Evolutionary conservation across 2,888 invertebrate genomes (phyloP).

Genomic region (Copidosoma aretas): DNA sequence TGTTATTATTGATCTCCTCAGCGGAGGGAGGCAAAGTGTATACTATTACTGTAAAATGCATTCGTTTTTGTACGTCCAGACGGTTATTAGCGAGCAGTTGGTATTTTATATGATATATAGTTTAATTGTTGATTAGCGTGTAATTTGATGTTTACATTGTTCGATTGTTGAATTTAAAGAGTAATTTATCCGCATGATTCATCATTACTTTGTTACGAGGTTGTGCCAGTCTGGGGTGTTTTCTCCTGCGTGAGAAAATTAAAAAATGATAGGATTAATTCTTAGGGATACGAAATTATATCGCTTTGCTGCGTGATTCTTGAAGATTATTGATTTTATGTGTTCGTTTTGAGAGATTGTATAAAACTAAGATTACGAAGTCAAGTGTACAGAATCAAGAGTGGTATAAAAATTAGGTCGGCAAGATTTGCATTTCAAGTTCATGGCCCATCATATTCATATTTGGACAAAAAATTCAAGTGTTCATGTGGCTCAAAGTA

Average conservation of each 20-base stretch:
- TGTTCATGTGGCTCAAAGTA: background rate
- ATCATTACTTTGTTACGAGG: slow-evolving; percentile 23
- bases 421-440: no score
- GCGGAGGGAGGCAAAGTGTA: background rate
- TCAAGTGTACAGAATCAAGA: slow-evolving; percentile 1
- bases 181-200: slow-evolving; percentile 35
- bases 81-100: slow-evolving; percentile 26
- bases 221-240: slow-evolving; percentile 12
- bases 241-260: slow-evolving; percentile 1
- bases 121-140: slow-evolving; percentile 33
- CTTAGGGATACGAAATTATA: no score
- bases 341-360: background rate
- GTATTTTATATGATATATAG: slow-evolving; percentile 22
- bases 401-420: no score
- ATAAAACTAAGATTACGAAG: slow-evolving; percentile 9
- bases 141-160: slow-evolving; percentile 22
- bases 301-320: no score
- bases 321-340: no score
- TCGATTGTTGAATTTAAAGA: slow-evolving; percentile 38
- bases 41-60: slow-evolving; percentile 13
- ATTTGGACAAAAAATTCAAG: background rate
- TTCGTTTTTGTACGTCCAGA: slow-evolving; percentile 26
- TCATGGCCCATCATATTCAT: no score
- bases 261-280: background rate
- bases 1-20: no score